phyloP scores from a whole-genome alignment of 1,140 invertebrate genomes.

The Trichogramma pretiosum region DNA sequence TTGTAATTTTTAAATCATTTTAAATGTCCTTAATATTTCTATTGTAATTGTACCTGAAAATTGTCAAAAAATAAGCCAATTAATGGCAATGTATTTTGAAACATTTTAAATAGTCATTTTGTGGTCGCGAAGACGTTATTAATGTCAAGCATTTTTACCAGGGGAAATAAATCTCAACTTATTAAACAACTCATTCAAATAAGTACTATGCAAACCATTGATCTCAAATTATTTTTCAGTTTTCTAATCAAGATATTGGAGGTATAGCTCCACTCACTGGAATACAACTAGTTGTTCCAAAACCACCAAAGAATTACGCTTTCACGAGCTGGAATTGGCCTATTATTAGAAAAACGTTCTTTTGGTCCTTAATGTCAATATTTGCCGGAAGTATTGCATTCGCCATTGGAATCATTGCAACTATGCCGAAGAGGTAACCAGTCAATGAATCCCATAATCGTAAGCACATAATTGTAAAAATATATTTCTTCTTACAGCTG shows the following conservation, averaged over 20 bases:
- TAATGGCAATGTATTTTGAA: too few relatives aligned
- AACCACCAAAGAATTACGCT: conserved; percentile 50
- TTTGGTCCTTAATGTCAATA: conserved; percentile 61
- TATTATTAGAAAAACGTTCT: conserved; percentile 60
- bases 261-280: conserved; percentile 44
- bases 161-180: too few relatives aligned
- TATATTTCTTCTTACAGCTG: conserved; percentile 23
- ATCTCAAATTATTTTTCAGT: conserved; percentile 31
- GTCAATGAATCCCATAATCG: neutral
- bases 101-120: too few relatives aligned
- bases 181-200: too few relatives aligned
- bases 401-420: conserved; percentile 59
- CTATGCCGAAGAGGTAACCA: conserved; percentile 58
- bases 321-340: conserved; percentile 78
- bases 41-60: too few relatives aligned
- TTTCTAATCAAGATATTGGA: conserved; percentile 50
- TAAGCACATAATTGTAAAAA: conserved; percentile 41
- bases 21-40: too few relatives aligned
- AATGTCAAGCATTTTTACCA: too few relatives aligned
- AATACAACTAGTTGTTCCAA: conserved; percentile 50
- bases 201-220: too few relatives aligned
- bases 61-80: too few relatives aligned
- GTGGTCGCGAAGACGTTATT: too few relatives aligned
- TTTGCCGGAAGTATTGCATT: conserved; percentile 60
- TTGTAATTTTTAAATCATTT: too few relatives aligned